Percentiles rank a stretch among this genome's conserved stretches.
phyloP scores from a whole-genome alignment of 1,140 invertebrate genomes.

The Zaprionus taronus region DNA sequence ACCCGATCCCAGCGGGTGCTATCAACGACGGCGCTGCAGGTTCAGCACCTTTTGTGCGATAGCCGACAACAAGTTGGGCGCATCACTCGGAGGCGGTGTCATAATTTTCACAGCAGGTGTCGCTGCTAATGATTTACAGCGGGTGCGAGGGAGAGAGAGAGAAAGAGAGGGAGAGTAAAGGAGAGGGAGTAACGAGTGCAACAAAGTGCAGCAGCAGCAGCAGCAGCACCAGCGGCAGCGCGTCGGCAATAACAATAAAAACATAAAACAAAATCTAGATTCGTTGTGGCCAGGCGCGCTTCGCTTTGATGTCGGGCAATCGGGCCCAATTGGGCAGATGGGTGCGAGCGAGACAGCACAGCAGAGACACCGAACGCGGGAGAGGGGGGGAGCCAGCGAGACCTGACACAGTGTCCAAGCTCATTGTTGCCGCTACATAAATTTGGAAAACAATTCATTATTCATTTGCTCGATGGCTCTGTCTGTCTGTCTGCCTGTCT shows the following conservation, averaged over 20 bases:
- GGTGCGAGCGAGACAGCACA: background rate
- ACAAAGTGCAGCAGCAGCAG: conserved; percentile 34
- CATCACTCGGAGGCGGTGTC: conserved; percentile 83
- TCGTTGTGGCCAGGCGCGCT: conserved; percentile 58
- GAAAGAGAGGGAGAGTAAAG: too few species aligned
- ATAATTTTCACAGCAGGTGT: conserved; percentile 84
- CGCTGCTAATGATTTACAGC: conserved; percentile 78
- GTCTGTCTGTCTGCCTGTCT: background rate
- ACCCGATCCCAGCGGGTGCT: conserved; percentile 64
- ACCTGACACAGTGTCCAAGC: conserved; percentile 25
- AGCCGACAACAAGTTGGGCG: conserved; percentile 65
- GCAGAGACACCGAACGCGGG: background rate
- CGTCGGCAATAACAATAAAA: conserved; percentile 76
- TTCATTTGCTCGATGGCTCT: conserved; percentile 49
- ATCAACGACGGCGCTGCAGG: conserved; percentile 70
- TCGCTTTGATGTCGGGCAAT: conserved; percentile 40
- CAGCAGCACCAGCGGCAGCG: conserved; percentile 9
- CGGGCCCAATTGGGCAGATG: background rate
- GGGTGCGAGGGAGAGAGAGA: background rate
- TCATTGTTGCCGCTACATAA: conserved; percentile 40
- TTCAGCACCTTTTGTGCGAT: conserved; percentile 72
- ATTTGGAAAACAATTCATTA: conserved; percentile 73
- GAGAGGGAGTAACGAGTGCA: conserved; percentile 4
- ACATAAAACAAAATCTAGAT: conserved; percentile 65
- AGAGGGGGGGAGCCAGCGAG: conserved; percentile 1